phyloP scores from a whole-genome alignment of 2,113 vertebrate species.

The Sinocyclocheilus anshuiensis region DNA sequence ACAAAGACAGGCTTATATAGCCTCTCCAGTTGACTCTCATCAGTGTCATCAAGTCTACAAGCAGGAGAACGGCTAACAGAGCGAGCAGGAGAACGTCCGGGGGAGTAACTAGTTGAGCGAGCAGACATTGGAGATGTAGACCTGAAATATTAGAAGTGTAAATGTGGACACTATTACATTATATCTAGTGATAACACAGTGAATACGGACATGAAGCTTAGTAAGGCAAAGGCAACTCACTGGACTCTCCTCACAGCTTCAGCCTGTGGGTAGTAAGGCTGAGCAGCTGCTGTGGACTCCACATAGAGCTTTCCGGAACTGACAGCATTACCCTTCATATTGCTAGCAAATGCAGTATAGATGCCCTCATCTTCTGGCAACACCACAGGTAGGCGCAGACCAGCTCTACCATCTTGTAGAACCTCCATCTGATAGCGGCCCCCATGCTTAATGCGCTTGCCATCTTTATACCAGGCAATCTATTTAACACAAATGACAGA shows the following conservation, averaged over 20 bases:
- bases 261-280: constrained; percentile 86
- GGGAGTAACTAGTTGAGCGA: constrained; percentile 79
- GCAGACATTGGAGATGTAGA: constrained; percentile 89
- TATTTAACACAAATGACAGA: constrained; percentile 56
- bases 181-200: neutral
- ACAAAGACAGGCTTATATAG: constrained; percentile 98
- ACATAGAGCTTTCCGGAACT: constrained; percentile 95
- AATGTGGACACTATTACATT: neutral
- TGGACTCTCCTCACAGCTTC: constrained; percentile 88
- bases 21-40: constrained; percentile 92
- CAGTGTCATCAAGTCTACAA: constrained; percentile 93
- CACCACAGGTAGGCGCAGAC: constrained; percentile 86
- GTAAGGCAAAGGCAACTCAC: constrained; percentile 67
- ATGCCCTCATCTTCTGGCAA: constrained; percentile 95
- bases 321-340: constrained; percentile 92
- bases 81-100: constrained; percentile 87
- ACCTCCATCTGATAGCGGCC: constrained; percentile 88
- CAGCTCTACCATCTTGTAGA: constrained; percentile 90
- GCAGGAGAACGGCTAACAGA: constrained; percentile 86
- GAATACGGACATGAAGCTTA: neutral
- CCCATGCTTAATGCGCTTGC: constrained; percentile 86
- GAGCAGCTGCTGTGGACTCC: constrained; percentile 84
- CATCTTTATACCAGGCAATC: constrained; percentile 98
- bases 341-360: constrained; percentile 91
- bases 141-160: constrained; percentile 68